A percentile compares a stretch with the other conserved stretches of the same genome.
Evolutionary conservation across 1,140 invertebrate genomes (phyloP).

Genomic region (Ruditapes philippinarum): DNA sequence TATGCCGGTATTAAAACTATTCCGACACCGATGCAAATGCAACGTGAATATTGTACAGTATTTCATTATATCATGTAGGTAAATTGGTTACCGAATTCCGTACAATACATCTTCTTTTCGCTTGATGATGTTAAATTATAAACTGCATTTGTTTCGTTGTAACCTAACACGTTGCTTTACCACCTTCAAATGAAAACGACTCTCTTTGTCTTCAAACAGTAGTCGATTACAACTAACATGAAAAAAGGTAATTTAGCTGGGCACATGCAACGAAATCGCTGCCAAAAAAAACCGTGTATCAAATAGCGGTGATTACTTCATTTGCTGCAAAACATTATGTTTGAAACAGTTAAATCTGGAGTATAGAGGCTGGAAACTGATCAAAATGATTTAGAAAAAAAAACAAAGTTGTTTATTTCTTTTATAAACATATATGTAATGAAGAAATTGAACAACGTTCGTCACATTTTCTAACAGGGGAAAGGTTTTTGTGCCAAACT

Average conservation of each 20-base stretch:
- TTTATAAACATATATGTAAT: not conserved
- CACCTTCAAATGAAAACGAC: constrained; percentile 9
- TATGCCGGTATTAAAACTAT: not conserved
- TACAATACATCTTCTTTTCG: not conserved
- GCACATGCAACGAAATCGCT: not conserved
- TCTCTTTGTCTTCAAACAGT: constrained; percentile 14
- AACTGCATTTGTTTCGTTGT: not conserved
- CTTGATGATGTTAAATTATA: not conserved
- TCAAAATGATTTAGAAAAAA: not conserved
- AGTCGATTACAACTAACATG: constrained; percentile 1
- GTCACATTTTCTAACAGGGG: not conserved
- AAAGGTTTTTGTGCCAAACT: not conserved
- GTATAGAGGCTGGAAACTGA: not conserved
- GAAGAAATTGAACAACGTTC: constrained; percentile 1
- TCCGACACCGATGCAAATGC: not conserved
- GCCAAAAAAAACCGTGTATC: not conserved
- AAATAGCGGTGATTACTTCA: not conserved
- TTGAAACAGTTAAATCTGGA: not conserved
- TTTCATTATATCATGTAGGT: constrained; percentile 1
- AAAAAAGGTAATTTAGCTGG: not conserved
- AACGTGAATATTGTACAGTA: not conserved
- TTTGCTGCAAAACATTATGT: not conserved
- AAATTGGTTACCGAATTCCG: not conserved
- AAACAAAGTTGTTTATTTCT: constrained; percentile 23
- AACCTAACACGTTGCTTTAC: not conserved